Base-by-base conservation (phyloP, 2,888 invertebrate genomes). In the Chironomus riparius region DNA sequence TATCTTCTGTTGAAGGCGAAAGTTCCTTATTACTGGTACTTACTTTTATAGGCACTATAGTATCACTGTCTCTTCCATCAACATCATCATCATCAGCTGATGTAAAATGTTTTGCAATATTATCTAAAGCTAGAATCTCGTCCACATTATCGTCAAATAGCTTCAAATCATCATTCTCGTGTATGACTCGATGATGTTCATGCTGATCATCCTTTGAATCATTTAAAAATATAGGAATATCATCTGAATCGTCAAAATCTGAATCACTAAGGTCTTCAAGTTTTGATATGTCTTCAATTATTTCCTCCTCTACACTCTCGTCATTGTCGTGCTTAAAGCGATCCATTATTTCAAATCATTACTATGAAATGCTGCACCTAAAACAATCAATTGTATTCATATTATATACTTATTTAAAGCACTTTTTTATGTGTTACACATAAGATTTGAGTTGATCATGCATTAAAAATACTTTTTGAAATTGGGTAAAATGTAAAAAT, bases 51-150 rank as follows among this genome's bases (percentile, higher is more conserved):
- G 74, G 74, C 65, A 74, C 74, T 48, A 68, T 68, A 18, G 38
- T 76, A 70, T 69, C 69, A 21, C 56, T 69, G 3, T 62, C 48
- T 65, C 68, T 56, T 12, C 65, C 70, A 4, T 18, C 7, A n/a
- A 70, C 70, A 4, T 21, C n/a, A 24, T 70, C 70, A 4, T 18
- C 7, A n/a, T 76, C 70, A 4, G 47, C n/a, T 47, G 81, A 77
- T 6, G 81, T 77, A 79, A 84, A 84, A 78, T 84, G 84, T 77
- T 83, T 81, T 0, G 81, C 82, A 77, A 84, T 78, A 70, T 82
- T 80, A 0, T 81, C 82, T 13, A 83, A 83, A 2, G 83, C 82
- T 1, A 84, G 78, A 73, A 77, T 70, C 1, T 69, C 65, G 18
- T 83, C 82, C 65, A 83, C 82, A 38, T 80, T 72, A 72, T 61